Conservation (phyloP, 2,797 vertebrate species). For the Ataeniobius toweri region DNA sequence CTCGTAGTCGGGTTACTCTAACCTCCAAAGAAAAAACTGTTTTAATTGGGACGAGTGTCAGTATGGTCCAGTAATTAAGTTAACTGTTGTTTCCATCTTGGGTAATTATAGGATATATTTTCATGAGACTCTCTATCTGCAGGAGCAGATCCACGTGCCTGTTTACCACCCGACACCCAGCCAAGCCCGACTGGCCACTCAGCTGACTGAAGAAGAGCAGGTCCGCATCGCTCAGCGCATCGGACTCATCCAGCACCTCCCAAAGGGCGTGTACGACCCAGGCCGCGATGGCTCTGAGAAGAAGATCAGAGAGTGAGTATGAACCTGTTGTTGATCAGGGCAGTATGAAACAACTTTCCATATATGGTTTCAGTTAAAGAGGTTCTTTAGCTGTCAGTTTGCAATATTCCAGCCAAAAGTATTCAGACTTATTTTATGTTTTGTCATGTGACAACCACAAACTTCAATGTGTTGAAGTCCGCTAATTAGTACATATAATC, state of each 20-base stretch:
- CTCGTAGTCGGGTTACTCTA: neutral
- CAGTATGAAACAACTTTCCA: neutral
- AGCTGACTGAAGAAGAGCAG: conserved; percentile 90
- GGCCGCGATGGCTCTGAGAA: conserved; percentile 83
- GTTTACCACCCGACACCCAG: conserved; percentile 88
- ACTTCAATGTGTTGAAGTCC: neutral
- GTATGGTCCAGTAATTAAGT: too few relatives aligned
- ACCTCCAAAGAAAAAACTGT: neutral
- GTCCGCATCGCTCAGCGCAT: conserved; percentile 87
- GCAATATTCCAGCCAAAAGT: neutral
- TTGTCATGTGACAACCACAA: neutral
- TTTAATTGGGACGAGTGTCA: neutral
- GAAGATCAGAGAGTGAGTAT: conserved; percentile 86
- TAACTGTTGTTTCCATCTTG: neutral
- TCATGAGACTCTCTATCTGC: conserved; percentile 7
- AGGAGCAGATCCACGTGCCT: conserved; percentile 85
- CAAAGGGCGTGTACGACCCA: conserved; percentile 84
- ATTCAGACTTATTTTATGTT: neutral
- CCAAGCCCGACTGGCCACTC: conserved; percentile 85
- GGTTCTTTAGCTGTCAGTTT: neutral
- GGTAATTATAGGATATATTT: neutral
- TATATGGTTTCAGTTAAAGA: neutral
- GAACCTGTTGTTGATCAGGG: neutral
- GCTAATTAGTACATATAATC: neutral
- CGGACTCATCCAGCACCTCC: conserved; percentile 89